Base-by-base conservation (phyloP, 2,888 invertebrate species). In the Spicauda simplicius region DNA sequence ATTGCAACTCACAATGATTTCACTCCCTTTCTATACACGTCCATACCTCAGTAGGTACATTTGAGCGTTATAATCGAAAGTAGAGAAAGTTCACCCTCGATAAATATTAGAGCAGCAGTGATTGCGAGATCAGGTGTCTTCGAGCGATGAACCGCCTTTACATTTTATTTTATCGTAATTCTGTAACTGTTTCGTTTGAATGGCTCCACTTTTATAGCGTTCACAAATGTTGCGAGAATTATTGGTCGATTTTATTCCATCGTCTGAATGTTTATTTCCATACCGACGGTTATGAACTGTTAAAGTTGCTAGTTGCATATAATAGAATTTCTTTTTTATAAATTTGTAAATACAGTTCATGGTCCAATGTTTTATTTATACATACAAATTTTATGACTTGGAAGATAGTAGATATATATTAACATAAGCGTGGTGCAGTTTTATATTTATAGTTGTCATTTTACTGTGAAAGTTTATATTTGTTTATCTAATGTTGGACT, bases 41-140 rank as follows among this genome's bases (percentile, higher is more conserved):
- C n/a, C n/a, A n/a, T 45, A 45, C n/a, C 37, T 37, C 11, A 4
- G n/a, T n/a, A n/a, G n/a, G n/a, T 45, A 45, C 45, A n/a, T 45
- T 20, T 48, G 25, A 30, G 14, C 18, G 25, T 59, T 30, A 20
- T 59, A 59, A 59, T 59, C 59, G 59, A 59, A 30, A 61, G 37
- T n/a, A 53, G 60, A 16, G 60, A 60, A 53, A 61, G 16, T 18
- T 61, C 50, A 48, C 25, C 33, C 60, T 30, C 33, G 60, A 61
- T 61, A 61, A 61, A 61, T 61, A 61, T 52, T 61, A 61, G 30
- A 61, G 52, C 37, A 61, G 60, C 60, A 53, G 52, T 52, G 60
- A 61, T 61, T 61, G 60, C 60, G 60, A 53, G 60, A 53, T 61
- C 60, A 61, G 60, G 60, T 61, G 60, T 61, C 60, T 52, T 25